phyloP scores from a whole-genome alignment of 2,888 invertebrate species.

The Caenorhabditis japonica region DNA sequence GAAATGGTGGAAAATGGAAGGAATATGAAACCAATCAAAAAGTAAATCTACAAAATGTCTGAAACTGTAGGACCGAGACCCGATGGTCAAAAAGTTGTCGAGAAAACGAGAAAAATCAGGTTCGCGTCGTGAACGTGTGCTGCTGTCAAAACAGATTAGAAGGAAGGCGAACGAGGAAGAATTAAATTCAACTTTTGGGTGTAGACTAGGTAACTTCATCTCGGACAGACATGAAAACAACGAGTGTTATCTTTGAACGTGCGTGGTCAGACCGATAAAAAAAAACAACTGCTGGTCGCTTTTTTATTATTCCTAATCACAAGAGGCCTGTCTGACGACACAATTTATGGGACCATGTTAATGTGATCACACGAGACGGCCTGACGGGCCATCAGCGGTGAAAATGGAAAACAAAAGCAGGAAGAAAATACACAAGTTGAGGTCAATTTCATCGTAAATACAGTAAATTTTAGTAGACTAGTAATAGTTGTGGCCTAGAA shows the following conservation, averaged over 20 bases:
- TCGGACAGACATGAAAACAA: slow-evolving; percentile 7
- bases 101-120: slow-evolving; percentile 10
- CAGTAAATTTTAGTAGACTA: too few relatives aligned
- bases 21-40: background rate
- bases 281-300: background rate
- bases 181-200: slow-evolving; percentile 10
- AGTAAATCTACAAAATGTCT: background rate
- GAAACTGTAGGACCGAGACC: background rate
- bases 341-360: slow-evolving; percentile 12
- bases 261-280: background rate
- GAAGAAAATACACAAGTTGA: too few relatives aligned
- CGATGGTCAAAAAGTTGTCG: background rate
- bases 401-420: too few relatives aligned
- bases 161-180: slow-evolving; percentile 1
- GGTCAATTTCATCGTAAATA: too few relatives aligned
- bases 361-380: slow-evolving; percentile 11
- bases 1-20: slow-evolving; percentile 1
- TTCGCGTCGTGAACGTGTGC: background rate
- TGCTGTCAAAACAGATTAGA: slow-evolving; percentile 21
- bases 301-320: slow-evolving; percentile 8
- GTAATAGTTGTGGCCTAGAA: too few relatives aligned
- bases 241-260: slow-evolving; percentile 10
- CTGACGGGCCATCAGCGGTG: slow-evolving; percentile 3
- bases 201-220: background rate
- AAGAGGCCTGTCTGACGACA: background rate